These are phyloP conservation scores for Pachymerium ferrugineum DNA, from an alignment of 2,888 invertebrate species.

Conservation along the genomic window DNA sequence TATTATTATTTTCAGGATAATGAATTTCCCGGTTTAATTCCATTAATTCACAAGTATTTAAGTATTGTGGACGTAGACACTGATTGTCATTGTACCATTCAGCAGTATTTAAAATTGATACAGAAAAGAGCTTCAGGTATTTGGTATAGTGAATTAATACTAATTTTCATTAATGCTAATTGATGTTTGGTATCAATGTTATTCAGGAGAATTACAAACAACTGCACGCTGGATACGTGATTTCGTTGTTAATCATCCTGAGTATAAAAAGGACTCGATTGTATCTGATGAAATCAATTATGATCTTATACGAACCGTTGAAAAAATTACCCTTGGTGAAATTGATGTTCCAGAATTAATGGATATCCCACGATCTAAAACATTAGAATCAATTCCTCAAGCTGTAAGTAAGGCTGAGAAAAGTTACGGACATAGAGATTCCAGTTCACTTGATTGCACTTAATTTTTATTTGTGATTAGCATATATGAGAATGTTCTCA, in stretches of 20 bases:
- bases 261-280: constrained; percentile 85
- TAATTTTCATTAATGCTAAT: neutral
- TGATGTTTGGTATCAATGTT: neutral
- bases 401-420: constrained; percentile 36
- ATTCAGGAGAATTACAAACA: constrained; percentile 77
- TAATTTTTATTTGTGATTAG: neutral
- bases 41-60: constrained; percentile 88
- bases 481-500: neutral
- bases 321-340: constrained; percentile 66
- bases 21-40: constrained; percentile 89
- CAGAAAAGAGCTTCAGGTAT: constrained; percentile 53
- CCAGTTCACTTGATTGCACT: neutral
- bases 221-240: constrained; percentile 92
- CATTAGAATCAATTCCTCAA: constrained; percentile 37
- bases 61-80: constrained; percentile 96
- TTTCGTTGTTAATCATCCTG: constrained; percentile 79
- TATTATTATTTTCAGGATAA: constrained; percentile 57
- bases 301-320: constrained; percentile 72
- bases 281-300: constrained; percentile 84
- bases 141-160: no score
- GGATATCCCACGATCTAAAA: constrained; percentile 45
- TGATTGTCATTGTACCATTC: constrained; percentile 94
- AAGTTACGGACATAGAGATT: constrained; percentile 22
- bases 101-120: constrained; percentile 91
- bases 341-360: constrained; percentile 68